Evolutionary conservation across 2,113 vertebrate species (phyloP).

Genomic region (Lathamus discolor): DNA sequence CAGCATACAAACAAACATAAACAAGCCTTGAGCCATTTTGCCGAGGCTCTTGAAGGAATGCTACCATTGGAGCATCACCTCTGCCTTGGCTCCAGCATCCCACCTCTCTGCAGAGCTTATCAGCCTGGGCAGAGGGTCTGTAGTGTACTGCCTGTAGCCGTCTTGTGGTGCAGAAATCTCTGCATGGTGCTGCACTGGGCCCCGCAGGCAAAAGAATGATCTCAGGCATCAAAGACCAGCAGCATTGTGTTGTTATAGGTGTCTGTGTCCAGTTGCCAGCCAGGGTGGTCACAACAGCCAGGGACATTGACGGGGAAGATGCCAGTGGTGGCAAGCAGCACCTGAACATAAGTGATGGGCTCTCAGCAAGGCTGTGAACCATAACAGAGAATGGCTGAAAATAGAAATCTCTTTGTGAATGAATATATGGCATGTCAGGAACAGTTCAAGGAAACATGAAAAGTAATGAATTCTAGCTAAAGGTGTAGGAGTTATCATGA

Average conservation of each 20-base stretch:
- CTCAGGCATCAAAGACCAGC: neutral
- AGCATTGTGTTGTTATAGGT: neutral
- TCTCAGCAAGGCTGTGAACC: neutral
- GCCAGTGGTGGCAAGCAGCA: neutral
- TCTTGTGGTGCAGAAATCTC: neutral
- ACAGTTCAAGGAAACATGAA: neutral
- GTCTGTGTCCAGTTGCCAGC: neutral
- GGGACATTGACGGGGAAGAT: neutral
- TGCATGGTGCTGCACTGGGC: rapidly evolving
- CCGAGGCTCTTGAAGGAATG: neutral
- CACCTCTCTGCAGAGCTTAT: neutral
- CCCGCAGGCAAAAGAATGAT: neutral
- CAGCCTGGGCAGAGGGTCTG: neutral
- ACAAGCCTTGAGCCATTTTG: neutral
- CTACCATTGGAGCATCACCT: neutral
- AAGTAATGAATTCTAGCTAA: neutral
- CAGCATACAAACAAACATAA: neutral
- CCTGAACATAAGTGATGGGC: neutral
- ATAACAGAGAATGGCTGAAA: neutral
- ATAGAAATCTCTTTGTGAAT: neutral
- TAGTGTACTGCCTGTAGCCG: neutral
- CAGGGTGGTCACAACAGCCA: neutral
- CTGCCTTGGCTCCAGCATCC: neutral
- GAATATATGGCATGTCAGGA: neutral
- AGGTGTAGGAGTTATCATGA: neutral